A percentile compares a stretch with the other conserved stretches of the same genome.
Conservation (phyloP, 2,113 vertebrate species). For the Dromaius novaehollandiae region DNA sequence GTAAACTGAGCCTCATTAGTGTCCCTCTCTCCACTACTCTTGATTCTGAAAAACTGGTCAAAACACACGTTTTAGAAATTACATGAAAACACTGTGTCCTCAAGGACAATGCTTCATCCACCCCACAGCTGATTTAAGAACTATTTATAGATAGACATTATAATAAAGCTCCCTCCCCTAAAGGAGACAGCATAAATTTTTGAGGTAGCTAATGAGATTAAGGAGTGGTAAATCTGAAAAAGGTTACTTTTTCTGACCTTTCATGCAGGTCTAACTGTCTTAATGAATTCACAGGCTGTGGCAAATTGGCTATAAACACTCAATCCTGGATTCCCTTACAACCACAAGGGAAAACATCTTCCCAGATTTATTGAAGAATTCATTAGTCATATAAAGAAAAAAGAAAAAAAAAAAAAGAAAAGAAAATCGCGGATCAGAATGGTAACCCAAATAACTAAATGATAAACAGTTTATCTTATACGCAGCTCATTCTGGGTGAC, state of each 20-base stretch:
- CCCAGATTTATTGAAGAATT: not conserved
- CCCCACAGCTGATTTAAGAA: not conserved
- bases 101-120: not conserved
- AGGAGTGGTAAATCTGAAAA: slow-evolving; percentile 24
- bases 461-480: not conserved
- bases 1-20: not conserved
- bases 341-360: not conserved
- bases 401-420: not conserved
- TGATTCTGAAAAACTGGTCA: not conserved
- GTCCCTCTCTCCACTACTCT: not conserved
- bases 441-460: not conserved
- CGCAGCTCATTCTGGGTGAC: not conserved
- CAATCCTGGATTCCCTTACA: not conserved
- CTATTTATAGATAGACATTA: slow-evolving; percentile 3
- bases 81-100: not conserved
- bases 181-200: slow-evolving; percentile 19
- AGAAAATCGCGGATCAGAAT: not conserved
- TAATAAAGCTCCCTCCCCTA: not conserved
- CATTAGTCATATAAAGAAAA: not conserved
- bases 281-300: not conserved
- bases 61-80: slow-evolving; percentile 5
- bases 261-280: not conserved
- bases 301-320: not conserved
- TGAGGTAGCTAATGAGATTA: slow-evolving; percentile 34
- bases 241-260: slow-evolving; percentile 34